Percentiles rank a stretch among this genome's conserved stretches.
Conservation (phyloP, 1,140 invertebrate species). For the Brachionus plicatilis region DNA sequence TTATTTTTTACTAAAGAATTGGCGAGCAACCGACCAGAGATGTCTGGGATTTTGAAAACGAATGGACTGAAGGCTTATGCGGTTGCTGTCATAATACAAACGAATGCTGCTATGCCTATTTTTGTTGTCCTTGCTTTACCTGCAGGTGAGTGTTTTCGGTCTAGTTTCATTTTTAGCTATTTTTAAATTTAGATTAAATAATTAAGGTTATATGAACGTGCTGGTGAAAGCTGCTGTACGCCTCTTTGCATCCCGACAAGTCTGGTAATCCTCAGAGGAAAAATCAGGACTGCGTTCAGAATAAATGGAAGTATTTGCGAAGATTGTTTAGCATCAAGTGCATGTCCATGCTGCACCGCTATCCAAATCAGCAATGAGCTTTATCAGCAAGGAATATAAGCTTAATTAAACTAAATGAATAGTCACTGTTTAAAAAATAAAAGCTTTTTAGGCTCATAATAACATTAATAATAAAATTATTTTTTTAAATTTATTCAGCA, state of each 20-base stretch:
- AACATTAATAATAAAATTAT: too few species aligned
- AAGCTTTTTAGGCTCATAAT: neutral
- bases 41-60: constrained; percentile 40
- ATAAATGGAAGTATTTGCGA: constrained; percentile 38
- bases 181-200: neutral
- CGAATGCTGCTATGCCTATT: constrained; percentile 24
- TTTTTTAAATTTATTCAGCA: too few species aligned
- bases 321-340: constrained; percentile 5
- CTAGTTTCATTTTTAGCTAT: neutral
- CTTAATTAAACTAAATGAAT: neutral
- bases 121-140: constrained; percentile 29
- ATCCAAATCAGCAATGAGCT: constrained; percentile 32
- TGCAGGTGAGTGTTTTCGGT: neutral
- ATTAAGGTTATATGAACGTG: neutral
- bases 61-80: constrained; percentile 36
- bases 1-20: neutral
- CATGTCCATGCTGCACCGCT: neutral
- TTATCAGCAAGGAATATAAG: constrained; percentile 21
- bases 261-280: neutral
- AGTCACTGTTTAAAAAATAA: neutral
- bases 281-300: constrained; percentile 24
- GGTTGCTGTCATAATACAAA: constrained; percentile 11
- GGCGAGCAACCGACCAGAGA: constrained; percentile 13
- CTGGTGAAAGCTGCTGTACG: constrained; percentile 36
- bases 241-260: neutral